Percentiles rank a stretch among this genome's conserved stretches.
Evolutionary conservation across 2,888 invertebrate genomes (phyloP).

Genomic region (Apodemia zela): DNA sequence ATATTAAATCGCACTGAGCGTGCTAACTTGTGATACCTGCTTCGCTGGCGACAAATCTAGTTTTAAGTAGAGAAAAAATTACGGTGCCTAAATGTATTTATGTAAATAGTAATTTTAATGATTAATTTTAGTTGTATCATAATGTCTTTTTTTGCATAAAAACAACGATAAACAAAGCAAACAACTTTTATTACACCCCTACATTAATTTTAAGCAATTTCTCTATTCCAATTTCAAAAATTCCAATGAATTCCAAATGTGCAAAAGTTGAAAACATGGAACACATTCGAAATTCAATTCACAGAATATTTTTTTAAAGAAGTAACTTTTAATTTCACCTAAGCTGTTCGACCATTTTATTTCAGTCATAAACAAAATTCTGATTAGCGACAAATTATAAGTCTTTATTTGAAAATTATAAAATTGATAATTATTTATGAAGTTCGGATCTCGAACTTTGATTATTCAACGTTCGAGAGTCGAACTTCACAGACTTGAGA

Average conservation of each 20-base stretch:
- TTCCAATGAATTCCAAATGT: too few relatives aligned
- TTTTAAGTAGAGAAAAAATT: constrained; percentile 78
- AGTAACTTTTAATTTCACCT: too few relatives aligned
- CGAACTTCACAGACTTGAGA: too few relatives aligned
- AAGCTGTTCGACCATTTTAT: too few relatives aligned
- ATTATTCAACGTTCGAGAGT: too few relatives aligned
- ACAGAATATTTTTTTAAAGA: neutral
- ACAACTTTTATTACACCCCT: constrained; percentile 34
- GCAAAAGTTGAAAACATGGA: neutral
- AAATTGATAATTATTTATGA: too few relatives aligned
- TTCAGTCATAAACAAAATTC: too few relatives aligned
- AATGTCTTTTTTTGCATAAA: constrained; percentile 75
- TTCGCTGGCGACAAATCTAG: constrained; percentile 73
- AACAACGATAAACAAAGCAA: constrained; percentile 58
- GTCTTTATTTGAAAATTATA: too few relatives aligned
- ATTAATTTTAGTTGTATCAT: constrained; percentile 76
- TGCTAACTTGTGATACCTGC: constrained; percentile 75
- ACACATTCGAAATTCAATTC: constrained; percentile 15
- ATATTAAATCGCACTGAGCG: constrained; percentile 71
- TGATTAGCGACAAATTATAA: too few relatives aligned
- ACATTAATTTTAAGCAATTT: neutral
- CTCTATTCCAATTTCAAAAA: too few relatives aligned
- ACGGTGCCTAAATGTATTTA: constrained; percentile 81
- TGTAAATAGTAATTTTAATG: constrained; percentile 81
- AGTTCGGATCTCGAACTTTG: too few relatives aligned